Evolutionary conservation across 2,888 invertebrate genomes (phyloP).

Genomic region (Polydesmus complanatus): DNA sequence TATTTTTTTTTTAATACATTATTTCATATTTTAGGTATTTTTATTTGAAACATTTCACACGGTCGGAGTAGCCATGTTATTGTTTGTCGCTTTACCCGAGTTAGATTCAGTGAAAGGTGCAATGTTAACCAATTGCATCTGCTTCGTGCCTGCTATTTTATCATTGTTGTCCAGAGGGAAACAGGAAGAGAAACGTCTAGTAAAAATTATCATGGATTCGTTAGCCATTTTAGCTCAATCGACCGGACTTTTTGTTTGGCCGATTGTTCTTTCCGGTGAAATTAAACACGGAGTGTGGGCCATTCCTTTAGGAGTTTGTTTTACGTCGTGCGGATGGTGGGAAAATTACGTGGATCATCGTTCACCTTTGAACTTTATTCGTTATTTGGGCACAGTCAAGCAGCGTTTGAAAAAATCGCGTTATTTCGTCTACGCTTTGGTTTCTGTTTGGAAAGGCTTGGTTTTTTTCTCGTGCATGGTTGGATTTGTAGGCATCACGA

Average conservation of each 20-base stretch:
- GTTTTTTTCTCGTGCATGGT: conserved; percentile 62
- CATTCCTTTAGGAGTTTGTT: conserved; percentile 67
- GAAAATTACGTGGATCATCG: conserved; percentile 86
- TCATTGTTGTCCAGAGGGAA: conserved; percentile 59
- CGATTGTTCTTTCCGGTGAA: conserved; percentile 38
- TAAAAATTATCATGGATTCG: conserved; percentile 46
- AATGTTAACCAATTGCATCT: conserved; percentile 90
- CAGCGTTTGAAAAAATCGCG: conserved; percentile 63
- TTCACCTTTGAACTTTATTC: conserved; percentile 61
- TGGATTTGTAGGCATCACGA: conserved; percentile 51
- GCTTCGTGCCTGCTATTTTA: conserved; percentile 71
- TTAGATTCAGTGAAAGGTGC: conserved; percentile 88
- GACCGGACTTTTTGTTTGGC: conserved; percentile 84
- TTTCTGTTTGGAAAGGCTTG: conserved; percentile 80
- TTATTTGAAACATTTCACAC: conserved; percentile 78
- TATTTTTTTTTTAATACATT: conserved; percentile 14
- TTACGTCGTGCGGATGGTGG: conserved; percentile 94
- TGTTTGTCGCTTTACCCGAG: conserved; percentile 78
- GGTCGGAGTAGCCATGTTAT: conserved; percentile 68
- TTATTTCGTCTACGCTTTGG: conserved; percentile 77
- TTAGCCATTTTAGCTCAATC: conserved; percentile 75
- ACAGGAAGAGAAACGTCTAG: conserved; percentile 41
- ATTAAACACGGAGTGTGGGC: conserved; percentile 46
- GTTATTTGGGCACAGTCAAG: conserved; percentile 59
- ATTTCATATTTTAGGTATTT: conserved; percentile 40